Conservation (phyloP, 2,797 vertebrate species). For the Danionella dracula region DNA sequence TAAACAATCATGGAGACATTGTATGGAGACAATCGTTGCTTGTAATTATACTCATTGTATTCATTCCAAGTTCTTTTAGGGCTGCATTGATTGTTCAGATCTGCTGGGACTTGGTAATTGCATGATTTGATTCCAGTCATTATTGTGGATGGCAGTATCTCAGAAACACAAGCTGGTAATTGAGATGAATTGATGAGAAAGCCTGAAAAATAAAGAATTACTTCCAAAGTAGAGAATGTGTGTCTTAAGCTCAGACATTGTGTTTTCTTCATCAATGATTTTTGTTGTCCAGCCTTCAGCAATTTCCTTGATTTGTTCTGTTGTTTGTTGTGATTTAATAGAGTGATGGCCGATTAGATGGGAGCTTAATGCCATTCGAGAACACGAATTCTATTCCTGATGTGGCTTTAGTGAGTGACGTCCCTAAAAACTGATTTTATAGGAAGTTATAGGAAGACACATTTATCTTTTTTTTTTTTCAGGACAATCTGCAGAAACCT, state of each 20-base stretch:
- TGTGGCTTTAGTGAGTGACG: conserved; percentile 76
- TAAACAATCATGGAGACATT: too few species aligned
- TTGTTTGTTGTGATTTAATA: conserved; percentile 48
- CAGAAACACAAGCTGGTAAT: conserved; percentile 40
- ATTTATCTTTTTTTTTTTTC: conserved; percentile 33
- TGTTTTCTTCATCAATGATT: background rate
- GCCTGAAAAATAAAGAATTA: conserved; percentile 15
- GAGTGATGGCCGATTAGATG: conserved; percentile 72
- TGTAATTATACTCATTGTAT: background rate
- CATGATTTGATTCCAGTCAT: conserved; percentile 31
- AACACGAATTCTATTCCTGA: conserved; percentile 69
- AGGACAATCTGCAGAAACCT: conserved; percentile 72
- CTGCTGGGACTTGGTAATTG: conserved; percentile 35
- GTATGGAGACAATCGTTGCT: too few species aligned
- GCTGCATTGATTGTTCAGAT: conserved; percentile 10
- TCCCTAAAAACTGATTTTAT: too few species aligned
- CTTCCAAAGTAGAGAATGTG: background rate
- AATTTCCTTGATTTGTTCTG: background rate
- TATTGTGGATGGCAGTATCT: conserved; percentile 32
- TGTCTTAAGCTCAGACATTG: background rate
- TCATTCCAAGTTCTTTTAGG: background rate
- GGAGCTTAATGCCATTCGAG: conserved; percentile 62
- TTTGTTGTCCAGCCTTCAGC: background rate
- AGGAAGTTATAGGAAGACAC: too few species aligned
- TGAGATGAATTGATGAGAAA: conserved; percentile 45